These are phyloP conservation scores for Erpetoichthys calabaricus DNA, from an alignment of 2,797 vertebrate species.

Conservation along the genomic window DNA sequence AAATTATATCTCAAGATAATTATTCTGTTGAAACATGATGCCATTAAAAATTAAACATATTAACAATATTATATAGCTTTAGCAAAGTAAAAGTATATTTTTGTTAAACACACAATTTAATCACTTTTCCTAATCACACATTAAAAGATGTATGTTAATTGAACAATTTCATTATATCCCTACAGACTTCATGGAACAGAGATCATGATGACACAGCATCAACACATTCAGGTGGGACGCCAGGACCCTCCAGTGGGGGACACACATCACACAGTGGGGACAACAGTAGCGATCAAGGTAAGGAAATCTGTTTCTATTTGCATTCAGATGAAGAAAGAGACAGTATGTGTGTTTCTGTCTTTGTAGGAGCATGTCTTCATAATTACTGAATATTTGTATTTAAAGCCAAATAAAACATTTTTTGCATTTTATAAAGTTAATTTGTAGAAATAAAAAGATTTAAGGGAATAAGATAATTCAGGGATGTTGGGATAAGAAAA, in stretches of 20 bases:
- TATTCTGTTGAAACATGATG: too few species aligned
- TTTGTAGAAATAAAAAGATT: too few species aligned
- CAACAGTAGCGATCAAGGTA: constrained; percentile 98
- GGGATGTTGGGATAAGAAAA: too few species aligned
- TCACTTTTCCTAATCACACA: too few species aligned
- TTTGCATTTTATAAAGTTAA: too few species aligned
- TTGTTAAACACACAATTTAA: too few species aligned
- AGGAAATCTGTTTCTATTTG: constrained; percentile 23
- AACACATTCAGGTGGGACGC: constrained; percentile 88
- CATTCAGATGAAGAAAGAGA: constrained; percentile 1
- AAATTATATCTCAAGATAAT: too few species aligned
- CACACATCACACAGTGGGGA: constrained; percentile 97
- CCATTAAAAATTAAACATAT: too few species aligned
- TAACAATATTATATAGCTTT: too few species aligned
- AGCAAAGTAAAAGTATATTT: too few species aligned
- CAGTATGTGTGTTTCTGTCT: constrained; percentile 6
- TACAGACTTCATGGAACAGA: constrained; percentile 94
- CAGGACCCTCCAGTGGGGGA: constrained; percentile 90
- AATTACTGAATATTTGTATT: neutral
- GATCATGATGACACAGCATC: constrained; percentile 96
- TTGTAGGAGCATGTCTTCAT: neutral
- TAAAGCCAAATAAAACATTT: too few species aligned
- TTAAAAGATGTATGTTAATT: constrained; percentile 7
- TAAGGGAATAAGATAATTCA: too few species aligned
- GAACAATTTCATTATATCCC: constrained; percentile 17